phyloP scores from a whole-genome alignment of 2,797 vertebrate species.

The Avahi laniger region DNA sequence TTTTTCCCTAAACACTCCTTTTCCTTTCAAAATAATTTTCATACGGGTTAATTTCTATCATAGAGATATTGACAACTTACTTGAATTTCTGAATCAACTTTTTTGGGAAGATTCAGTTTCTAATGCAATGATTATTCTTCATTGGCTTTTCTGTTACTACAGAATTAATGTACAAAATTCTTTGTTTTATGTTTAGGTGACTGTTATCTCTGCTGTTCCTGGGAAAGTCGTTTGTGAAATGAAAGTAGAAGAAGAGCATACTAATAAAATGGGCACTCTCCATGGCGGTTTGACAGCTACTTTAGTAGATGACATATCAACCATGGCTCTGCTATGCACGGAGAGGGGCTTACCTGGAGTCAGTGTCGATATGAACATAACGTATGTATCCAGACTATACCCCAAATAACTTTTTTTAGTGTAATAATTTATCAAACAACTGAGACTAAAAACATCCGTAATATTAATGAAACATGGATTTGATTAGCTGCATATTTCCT shows the following conservation, averaged over 20 bases:
- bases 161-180: neutral
- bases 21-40: neutral
- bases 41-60: neutral
- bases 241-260: slow-evolving; percentile 93
- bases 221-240: slow-evolving; percentile 95
- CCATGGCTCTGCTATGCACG: slow-evolving; percentile 89
- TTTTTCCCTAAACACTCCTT: neutral
- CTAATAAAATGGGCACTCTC: slow-evolving; percentile 91
- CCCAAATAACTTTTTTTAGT: neutral
- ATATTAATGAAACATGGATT: neutral
- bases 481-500: neutral
- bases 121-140: neutral
- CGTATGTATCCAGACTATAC: slow-evolving; percentile 84
- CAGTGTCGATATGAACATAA: slow-evolving; percentile 98
- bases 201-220: slow-evolving; percentile 89
- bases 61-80: neutral
- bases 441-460: neutral
- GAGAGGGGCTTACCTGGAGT: slow-evolving; percentile 92
- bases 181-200: slow-evolving; percentile 85
- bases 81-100: neutral
- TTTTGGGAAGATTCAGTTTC: neutral
- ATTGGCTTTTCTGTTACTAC: neutral
- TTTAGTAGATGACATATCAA: slow-evolving; percentile 93
- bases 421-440: neutral
- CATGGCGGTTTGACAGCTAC: slow-evolving; percentile 96